Base-by-base conservation (phyloP, 1,140 invertebrate species). In the Drosophila pruinosa region DNA sequence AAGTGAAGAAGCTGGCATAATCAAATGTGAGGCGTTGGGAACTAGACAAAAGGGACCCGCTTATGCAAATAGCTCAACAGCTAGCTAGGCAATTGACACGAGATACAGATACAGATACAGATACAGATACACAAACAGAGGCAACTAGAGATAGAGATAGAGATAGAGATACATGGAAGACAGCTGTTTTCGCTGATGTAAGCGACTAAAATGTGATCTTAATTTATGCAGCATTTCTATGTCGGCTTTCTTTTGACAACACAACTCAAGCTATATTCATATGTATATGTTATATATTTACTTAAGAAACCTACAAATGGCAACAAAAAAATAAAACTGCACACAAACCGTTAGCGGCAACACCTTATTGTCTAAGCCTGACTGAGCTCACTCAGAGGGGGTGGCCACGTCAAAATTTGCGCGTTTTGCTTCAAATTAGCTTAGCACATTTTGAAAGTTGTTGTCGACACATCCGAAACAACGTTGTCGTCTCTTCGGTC, bases 371-470 rank as follows among this genome's bases (percentile, higher is more conserved):
- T 28, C 6, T 8, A 47, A 21, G 47, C 7, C 22, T 48, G 7
- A 15, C 6, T 28, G 12, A n/a, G 4, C 14, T 36, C 3, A 2
- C n/a, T 2, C 34, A 71, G 59, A 36, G 81, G 72, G 80, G 79
- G 80, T 61, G 70, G 47, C 52, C 45, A 70, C 56, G 47, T 52
- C 36, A 70, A 63, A 24, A 53, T 65, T 12, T n/a, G 19, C 14
- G 48, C 12, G n/a, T n/a, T n/a, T 56, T 19, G 1, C 39, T 54
- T 22, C 21, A 57, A 80, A 80, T 85, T 80, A 74, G 77, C 74
- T 88, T 85, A 85, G 81, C 81, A 88, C 82, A 61, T 88, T 83
- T 85, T 86, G 81, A 85, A 85, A 85, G 57, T 59, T 48, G 52
- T 38, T 39, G 75, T 83, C 57, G 63, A 58, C 64, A 43, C 47